Percentiles rank a stretch among this genome's conserved stretches.
Conservation (phyloP, 2,888 invertebrate species). For the Melanotus villosus region DNA sequence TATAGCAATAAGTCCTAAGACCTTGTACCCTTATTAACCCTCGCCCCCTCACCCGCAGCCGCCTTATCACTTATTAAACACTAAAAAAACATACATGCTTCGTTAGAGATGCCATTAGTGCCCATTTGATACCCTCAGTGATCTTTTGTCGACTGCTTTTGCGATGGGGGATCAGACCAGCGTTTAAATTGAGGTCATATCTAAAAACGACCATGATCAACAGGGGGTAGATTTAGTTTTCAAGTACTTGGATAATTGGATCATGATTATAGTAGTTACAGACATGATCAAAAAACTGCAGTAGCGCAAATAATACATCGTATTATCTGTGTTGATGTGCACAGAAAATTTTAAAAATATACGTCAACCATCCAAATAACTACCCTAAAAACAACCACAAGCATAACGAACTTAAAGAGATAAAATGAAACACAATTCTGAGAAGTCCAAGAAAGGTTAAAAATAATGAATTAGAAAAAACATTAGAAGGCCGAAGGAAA, state of each 20-base stretch:
- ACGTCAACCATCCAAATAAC: too few species aligned
- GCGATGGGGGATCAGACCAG: constrained; percentile 43
- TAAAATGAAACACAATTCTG: too few species aligned
- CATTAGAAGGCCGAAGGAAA: too few species aligned
- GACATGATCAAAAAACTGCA: neutral
- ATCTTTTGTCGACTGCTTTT: constrained; percentile 47
- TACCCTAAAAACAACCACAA: too few species aligned
- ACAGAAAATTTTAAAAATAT: too few species aligned
- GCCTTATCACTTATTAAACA: constrained; percentile 50
- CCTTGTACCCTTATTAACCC: constrained; percentile 38
- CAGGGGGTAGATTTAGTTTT: constrained; percentile 39
- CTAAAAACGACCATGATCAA: constrained; percentile 22
- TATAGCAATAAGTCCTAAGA: constrained; percentile 33
- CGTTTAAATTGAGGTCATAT: constrained; percentile 36
- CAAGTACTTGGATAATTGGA: constrained; percentile 20
- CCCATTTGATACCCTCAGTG: constrained; percentile 45
- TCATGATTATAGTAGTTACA: constrained; percentile 11
- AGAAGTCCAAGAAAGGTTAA: too few species aligned
- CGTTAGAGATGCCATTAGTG: constrained; percentile 49
- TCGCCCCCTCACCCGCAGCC: constrained; percentile 44
- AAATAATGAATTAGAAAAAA: too few species aligned
- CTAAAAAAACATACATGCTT: constrained; percentile 51
- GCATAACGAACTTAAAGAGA: too few species aligned
- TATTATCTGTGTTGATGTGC: neutral
- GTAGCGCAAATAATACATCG: constrained; percentile 2